phyloP scores from a whole-genome alignment of 2,113 vertebrate genomes.

The Tilapia sparmanii region DNA sequence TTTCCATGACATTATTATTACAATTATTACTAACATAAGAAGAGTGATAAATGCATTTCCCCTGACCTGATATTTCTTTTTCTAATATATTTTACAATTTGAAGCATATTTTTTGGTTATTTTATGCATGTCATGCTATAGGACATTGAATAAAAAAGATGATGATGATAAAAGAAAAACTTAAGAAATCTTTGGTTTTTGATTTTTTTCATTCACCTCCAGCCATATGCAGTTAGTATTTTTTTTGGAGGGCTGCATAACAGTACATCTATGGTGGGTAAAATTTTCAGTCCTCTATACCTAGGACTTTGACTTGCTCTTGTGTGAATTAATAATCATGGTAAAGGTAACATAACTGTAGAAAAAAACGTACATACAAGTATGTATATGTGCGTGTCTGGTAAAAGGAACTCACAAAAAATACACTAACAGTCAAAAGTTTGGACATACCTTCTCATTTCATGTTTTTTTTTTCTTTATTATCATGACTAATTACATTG shows the following conservation, averaged over 20 bases:
- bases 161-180: neutral
- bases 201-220: neutral
- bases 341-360: too few species aligned
- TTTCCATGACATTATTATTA: neutral
- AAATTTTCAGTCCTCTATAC: neutral
- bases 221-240: neutral
- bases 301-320: too few species aligned
- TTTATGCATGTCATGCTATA: neutral
- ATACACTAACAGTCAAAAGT: too few species aligned
- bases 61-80: neutral
- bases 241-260: neutral
- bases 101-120: too few species aligned
- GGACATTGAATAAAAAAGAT: neutral
- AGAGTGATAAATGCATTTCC: neutral
- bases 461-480: too few species aligned
- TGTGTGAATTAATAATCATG: too few species aligned
- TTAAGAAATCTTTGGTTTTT: neutral
- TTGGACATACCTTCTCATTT: too few species aligned
- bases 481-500: too few species aligned
- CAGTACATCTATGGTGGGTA: accelerated
- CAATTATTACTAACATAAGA: accelerated
- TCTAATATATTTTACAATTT: too few species aligned
- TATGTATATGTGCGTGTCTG: too few species aligned
- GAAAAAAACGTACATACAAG: too few species aligned
- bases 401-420: too few species aligned